Conservation (phyloP, 2,113 vertebrate genomes). For the Solenodon paradoxus region DNA sequence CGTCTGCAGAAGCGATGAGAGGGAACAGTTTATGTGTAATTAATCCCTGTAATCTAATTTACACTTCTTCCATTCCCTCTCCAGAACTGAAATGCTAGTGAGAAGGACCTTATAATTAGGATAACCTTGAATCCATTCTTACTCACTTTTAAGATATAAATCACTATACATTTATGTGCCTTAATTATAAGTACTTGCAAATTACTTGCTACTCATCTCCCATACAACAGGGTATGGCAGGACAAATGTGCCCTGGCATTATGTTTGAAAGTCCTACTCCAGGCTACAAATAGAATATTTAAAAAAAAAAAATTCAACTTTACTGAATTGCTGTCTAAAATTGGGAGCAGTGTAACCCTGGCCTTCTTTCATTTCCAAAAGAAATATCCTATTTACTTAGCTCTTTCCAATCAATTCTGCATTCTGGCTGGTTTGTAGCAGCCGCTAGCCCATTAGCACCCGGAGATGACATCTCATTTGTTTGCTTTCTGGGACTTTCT, state of each 20-base stretch:
- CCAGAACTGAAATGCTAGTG: neutral
- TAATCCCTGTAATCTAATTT: neutral
- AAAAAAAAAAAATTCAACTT: neutral
- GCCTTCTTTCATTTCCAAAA: neutral
- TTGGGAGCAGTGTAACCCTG: neutral
- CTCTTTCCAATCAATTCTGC: neutral
- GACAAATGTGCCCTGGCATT: neutral
- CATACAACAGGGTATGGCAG: neutral
- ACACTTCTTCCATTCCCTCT: neutral
- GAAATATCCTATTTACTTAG: neutral
- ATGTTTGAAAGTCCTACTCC: neutral
- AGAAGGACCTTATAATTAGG: neutral
- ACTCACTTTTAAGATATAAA: neutral
- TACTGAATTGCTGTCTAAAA: neutral
- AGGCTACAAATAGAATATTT: neutral
- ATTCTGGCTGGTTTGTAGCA: neutral
- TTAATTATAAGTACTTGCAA: neutral
- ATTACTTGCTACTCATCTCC: neutral
- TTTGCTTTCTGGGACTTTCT: slow-evolving; percentile 38
- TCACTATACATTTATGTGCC: neutral
- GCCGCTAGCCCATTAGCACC: neutral
- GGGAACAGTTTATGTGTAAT: neutral
- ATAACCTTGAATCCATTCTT: neutral
- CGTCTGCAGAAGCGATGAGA: neutral
- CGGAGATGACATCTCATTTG: neutral